Conservation (phyloP, 1,140 invertebrate genomes). For the Dendrolimus punctatus region DNA sequence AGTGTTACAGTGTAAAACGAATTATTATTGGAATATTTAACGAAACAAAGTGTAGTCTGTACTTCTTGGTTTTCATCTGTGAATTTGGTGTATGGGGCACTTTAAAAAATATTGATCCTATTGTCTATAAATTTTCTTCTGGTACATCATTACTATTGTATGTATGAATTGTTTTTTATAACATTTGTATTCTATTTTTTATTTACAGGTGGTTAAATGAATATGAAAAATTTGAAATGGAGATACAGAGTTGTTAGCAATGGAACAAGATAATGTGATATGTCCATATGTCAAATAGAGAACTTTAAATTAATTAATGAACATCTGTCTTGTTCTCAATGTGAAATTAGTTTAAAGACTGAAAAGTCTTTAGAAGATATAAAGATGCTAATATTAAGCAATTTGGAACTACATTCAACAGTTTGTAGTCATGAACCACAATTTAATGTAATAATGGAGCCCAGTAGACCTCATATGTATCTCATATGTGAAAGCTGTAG, state of each 20-base stretch:
- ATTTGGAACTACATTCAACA: constrained; percentile 36
- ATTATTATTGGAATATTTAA: too few relatives aligned
- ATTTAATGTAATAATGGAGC: constrained; percentile 39
- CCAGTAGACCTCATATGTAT: constrained; percentile 42
- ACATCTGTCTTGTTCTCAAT: constrained; percentile 30
- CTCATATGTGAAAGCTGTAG: constrained; percentile 47
- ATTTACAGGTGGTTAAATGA: constrained; percentile 49
- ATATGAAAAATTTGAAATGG: constrained; percentile 48
- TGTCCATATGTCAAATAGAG: constrained; percentile 52
- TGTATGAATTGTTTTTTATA: too few relatives aligned
- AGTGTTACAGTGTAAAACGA: too few relatives aligned
- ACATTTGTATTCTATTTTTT: constrained; percentile 1
- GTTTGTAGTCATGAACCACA: constrained; percentile 30
- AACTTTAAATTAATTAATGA: constrained; percentile 32
- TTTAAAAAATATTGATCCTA: neutral
- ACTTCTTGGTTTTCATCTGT: too few relatives aligned
- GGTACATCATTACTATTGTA: too few relatives aligned
- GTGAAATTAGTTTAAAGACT: constrained; percentile 34
- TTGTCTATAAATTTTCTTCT: constrained; percentile 3
- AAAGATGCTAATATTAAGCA: constrained; percentile 31
- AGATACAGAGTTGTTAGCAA: constrained; percentile 40
- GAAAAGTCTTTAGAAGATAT: constrained; percentile 27
- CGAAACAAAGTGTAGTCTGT: too few relatives aligned
- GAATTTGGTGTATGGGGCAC: too few relatives aligned
- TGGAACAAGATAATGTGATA: constrained; percentile 46